Evolutionary conservation across 2,888 invertebrate species (phyloP).

Genomic region (Coenonympha arcania): DNA sequence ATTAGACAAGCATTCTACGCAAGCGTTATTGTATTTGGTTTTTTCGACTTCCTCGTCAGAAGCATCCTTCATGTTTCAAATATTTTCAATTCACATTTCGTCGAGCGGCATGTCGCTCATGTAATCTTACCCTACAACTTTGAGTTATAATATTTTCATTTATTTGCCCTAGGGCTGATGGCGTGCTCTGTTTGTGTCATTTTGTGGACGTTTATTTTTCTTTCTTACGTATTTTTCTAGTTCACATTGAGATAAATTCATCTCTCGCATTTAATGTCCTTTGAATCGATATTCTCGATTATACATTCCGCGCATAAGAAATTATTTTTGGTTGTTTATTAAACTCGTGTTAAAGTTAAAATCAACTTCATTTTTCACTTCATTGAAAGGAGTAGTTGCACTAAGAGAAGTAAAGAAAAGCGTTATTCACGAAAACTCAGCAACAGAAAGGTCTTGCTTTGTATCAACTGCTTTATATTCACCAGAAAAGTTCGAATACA

Average conservation of each 20-base stretch:
- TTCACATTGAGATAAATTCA: neutral
- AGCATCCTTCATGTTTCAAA: no score
- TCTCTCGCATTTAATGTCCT: no score
- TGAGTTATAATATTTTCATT: slow-evolving; percentile 27
- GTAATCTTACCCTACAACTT: slow-evolving; percentile 1
- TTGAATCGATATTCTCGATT: no score
- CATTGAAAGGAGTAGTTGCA: neutral
- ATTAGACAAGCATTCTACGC: no score
- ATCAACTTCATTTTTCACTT: neutral
- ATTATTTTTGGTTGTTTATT: no score
- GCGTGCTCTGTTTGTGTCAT: slow-evolving; percentile 18
- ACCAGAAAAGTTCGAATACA: slow-evolving; percentile 42
- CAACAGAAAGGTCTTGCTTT: slow-evolving; percentile 33
- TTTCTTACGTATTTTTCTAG: slow-evolving; percentile 1
- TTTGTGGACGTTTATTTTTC: slow-evolving; percentile 6
- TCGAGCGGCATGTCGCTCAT: neutral
- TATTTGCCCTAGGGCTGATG: slow-evolving; percentile 25
- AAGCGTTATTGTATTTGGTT: no score
- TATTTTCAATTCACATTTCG: neutral
- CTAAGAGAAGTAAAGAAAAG: neutral
- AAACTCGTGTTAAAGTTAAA: no score
- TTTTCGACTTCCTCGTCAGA: no score
- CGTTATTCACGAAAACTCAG: slow-evolving; percentile 29
- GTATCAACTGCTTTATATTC: slow-evolving; percentile 48
- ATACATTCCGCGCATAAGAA: no score